Conservation (phyloP, 2,888 invertebrate species). For the Noctua janthina region DNA sequence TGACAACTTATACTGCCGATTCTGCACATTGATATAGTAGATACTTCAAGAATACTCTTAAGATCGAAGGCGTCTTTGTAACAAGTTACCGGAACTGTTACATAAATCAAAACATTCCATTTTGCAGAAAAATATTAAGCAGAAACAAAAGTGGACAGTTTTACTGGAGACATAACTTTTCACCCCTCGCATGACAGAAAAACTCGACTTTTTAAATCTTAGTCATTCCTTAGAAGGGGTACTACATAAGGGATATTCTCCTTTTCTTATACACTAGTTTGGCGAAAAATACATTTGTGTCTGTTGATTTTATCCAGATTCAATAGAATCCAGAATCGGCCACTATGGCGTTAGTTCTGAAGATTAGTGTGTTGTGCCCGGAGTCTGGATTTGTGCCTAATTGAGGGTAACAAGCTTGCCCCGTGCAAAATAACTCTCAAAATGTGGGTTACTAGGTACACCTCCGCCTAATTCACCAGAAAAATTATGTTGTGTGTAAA, state of each 20-base stretch:
- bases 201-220: conserved; percentile 39
- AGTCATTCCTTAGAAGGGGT: conserved; percentile 42
- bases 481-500: not conserved
- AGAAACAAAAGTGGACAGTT: conserved; percentile 47
- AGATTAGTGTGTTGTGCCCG: not conserved
- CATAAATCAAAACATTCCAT: conserved; percentile 34
- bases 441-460: not conserved
- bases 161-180: conserved; percentile 42
- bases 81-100: conserved; percentile 2
- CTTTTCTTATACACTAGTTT: not conserved
- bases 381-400: not conserved
- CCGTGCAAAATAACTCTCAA: not conserved
- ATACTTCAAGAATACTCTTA: not conserved
- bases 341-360: not conserved
- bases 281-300: not conserved
- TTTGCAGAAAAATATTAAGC: conserved; percentile 36
- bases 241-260: not conserved
- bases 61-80: not conserved
- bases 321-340: not conserved
- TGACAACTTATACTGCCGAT: not conserved
- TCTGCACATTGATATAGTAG: not conserved
- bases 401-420: not conserved
- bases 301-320: not conserved
- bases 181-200: conserved; percentile 22
- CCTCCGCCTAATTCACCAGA: not conserved